Evolutionary conservation across 2,888 invertebrate genomes (phyloP).

Genomic region (Reticulitermes lucifugus): DNA sequence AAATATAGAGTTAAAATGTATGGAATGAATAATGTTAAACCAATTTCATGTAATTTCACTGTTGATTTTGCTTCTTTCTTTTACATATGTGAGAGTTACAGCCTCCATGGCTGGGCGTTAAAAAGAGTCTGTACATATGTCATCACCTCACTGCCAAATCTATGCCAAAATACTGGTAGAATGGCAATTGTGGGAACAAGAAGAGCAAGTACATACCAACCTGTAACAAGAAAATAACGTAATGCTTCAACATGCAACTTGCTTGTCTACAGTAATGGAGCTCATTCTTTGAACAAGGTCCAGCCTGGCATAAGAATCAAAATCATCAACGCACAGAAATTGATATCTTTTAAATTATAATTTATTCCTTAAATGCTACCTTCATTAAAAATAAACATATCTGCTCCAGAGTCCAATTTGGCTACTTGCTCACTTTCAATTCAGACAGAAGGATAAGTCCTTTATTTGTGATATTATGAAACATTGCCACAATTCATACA

Average conservation of each 20-base stretch:
- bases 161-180: neutral
- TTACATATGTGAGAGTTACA: neutral
- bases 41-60: neutral
- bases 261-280: neutral
- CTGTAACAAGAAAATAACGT: neutral
- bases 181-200: neutral
- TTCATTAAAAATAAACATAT: conserved; percentile 1
- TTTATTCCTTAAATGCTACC: neutral
- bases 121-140: neutral
- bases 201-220: neutral
- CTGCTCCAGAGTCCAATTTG: neutral
- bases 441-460: no score
- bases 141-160: neutral
- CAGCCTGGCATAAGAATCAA: neutral
- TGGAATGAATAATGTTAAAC: neutral
- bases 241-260: neutral
- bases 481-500: neutral
- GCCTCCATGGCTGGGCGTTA: neutral
- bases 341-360: neutral
- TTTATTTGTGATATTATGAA: neutral
- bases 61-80: neutral
- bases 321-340: neutral
- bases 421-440: neutral
- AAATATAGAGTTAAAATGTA: no score
- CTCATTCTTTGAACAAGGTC: neutral